These are phyloP conservation scores for Myopa testacea DNA, from an alignment of 2,888 invertebrate species.

Conservation along the genomic window DNA sequence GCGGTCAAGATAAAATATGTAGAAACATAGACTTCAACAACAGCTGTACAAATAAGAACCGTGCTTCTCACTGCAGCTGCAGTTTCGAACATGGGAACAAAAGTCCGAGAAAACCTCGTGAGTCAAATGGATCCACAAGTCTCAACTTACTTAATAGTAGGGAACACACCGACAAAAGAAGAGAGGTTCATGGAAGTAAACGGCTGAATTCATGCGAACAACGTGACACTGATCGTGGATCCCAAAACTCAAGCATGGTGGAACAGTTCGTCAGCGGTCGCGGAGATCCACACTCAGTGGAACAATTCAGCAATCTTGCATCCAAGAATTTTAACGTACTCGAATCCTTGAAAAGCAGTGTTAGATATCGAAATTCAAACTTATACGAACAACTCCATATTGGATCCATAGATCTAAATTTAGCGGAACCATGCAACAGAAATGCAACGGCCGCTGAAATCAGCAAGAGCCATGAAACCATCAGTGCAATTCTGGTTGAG, in stretches of 20 bases:
- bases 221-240: background rate
- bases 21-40: no score
- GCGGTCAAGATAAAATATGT: background rate
- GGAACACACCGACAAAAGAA: background rate
- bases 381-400: background rate
- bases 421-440: background rate
- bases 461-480: background rate
- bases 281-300: background rate
- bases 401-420: background rate
- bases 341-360: background rate
- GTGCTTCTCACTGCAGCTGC: background rate
- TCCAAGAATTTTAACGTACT: background rate
- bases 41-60: background rate
- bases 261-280: conserved; percentile 1
- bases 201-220: background rate
- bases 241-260: background rate
- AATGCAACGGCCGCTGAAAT: background rate
- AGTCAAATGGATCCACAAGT: background rate
- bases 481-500: background rate
- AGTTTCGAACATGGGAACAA: background rate
- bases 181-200: background rate
- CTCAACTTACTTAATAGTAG: background rate
- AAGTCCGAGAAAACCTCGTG: background rate
- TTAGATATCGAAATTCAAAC: background rate
- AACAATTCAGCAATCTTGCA: background rate